Conservation (phyloP, 2,797 vertebrate genomes). For the Hylomyscus alleni region DNA sequence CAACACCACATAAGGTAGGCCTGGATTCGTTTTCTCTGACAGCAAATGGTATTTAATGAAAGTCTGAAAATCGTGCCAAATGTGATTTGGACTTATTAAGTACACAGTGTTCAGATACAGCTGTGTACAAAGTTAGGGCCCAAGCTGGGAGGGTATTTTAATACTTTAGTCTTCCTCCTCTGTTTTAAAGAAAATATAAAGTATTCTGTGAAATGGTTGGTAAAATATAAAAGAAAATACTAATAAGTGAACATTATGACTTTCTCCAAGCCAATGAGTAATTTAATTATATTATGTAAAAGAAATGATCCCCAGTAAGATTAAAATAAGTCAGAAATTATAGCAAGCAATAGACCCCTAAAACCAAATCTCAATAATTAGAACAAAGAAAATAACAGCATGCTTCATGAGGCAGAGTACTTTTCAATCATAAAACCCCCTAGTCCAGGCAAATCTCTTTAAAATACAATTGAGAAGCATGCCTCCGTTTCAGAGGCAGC, state of each 20-base stretch:
- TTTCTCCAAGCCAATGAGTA: constrained; percentile 61
- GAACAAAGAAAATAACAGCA: not conserved
- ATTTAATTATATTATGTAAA: constrained; percentile 70
- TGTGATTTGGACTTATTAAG: constrained; percentile 24
- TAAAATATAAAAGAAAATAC: constrained; percentile 69
- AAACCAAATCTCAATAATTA: constrained; percentile 48
- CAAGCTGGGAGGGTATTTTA: not conserved
- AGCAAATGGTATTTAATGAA: constrained; percentile 36
- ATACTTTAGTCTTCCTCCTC: not conserved
- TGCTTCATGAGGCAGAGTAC: not conserved
- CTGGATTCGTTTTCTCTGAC: constrained; percentile 29
- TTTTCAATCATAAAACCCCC: constrained; percentile 22
- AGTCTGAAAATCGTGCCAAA: constrained; percentile 30
- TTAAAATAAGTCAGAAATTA: constrained; percentile 59
- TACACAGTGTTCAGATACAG: not conserved
- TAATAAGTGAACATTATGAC: constrained; percentile 55
- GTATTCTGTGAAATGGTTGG: constrained; percentile 51
- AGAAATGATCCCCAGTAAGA: constrained; percentile 36
- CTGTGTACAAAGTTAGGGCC: constrained; percentile 14
- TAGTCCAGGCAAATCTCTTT: not conserved
- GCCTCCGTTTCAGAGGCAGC: constrained; percentile 9
- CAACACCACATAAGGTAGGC: not conserved
- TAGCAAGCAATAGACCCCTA: constrained; percentile 26
- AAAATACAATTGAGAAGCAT: not conserved
- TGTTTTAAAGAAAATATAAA: constrained; percentile 52